Evolutionary conservation across 1,140 invertebrate species (phyloP).

Genomic region (Philotrypesis tridentata): DNA sequence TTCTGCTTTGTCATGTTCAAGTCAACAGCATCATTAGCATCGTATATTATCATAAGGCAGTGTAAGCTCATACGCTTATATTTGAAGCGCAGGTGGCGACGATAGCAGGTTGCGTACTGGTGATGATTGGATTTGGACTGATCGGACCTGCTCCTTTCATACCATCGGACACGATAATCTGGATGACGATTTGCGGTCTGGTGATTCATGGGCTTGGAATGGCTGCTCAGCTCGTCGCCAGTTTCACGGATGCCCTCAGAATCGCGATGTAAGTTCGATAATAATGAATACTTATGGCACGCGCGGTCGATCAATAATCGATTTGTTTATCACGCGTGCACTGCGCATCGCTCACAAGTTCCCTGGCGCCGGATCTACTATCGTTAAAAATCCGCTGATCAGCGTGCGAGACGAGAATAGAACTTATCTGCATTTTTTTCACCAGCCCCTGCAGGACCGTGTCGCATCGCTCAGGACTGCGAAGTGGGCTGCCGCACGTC

Average conservation of each 20-base stretch:
- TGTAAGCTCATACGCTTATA: too few relatives aligned
- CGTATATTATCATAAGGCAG: too few relatives aligned
- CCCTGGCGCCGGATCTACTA: not conserved
- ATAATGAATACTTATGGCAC: constrained; percentile 33
- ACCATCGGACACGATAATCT: constrained; percentile 78
- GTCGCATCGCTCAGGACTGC: not conserved
- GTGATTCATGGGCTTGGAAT: constrained; percentile 86
- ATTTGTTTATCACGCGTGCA: not conserved
- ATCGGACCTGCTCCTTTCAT: constrained; percentile 86
- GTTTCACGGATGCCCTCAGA: constrained; percentile 85
- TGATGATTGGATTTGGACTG: constrained; percentile 80
- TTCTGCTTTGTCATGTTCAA: not conserved
- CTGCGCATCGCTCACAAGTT: not conserved
- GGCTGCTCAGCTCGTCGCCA: constrained; percentile 86
- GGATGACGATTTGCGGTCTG: constrained; percentile 80
- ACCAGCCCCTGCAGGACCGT: not conserved
- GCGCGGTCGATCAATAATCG: constrained; percentile 15
- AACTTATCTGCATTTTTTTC: not conserved
- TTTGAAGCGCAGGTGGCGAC: constrained; percentile 73
- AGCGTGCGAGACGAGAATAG: not conserved
- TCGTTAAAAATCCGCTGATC: not conserved
- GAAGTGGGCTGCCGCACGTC: not conserved
- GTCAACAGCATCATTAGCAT: not conserved
- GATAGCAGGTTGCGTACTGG: constrained; percentile 79
- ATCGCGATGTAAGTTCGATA: constrained; percentile 82